A percentile compares a stretch with the other conserved stretches of the same genome.
Evolutionary conservation across 1,140 invertebrate genomes (phyloP).

Genomic region (Drosophila repletoides): DNA sequence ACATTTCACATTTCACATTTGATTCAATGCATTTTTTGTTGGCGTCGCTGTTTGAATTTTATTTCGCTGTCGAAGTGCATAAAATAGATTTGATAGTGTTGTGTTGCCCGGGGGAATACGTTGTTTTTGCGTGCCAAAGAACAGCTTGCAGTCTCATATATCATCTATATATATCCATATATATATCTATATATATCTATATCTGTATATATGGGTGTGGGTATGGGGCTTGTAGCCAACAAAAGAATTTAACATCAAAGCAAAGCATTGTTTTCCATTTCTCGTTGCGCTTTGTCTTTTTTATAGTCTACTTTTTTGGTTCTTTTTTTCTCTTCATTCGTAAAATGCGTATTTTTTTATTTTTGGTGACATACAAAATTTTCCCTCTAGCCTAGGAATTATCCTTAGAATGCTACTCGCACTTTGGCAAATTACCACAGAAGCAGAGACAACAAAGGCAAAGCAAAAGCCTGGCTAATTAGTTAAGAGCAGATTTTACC

Average conservation of each 20-base stretch:
- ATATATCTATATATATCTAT: neutral
- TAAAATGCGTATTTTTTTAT: too few species aligned
- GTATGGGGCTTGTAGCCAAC: too few species aligned
- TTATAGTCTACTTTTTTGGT: too few species aligned
- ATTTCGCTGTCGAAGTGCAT: neutral
- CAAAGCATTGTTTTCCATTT: too few species aligned
- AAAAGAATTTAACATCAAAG: too few species aligned
- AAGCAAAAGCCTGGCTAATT: conserved; percentile 37
- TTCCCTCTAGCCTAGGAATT: conserved; percentile 3
- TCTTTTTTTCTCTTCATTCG: neutral
- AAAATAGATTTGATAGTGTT: conserved; percentile 11
- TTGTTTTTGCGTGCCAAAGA: conserved; percentile 16
- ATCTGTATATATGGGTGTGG: too few species aligned
- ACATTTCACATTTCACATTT: conserved; percentile 24
- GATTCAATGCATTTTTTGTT: conserved; percentile 26
- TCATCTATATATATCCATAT: neutral
- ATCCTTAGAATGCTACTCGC: conserved; percentile 12
- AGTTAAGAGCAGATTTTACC: conserved; percentile 34
- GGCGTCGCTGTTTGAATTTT: neutral
- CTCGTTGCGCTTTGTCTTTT: too few species aligned
- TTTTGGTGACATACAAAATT: too few species aligned
- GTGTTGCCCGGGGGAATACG: conserved; percentile 5
- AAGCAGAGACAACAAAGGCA: conserved; percentile 17
- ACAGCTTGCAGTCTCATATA: neutral
- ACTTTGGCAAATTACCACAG: conserved; percentile 13